These are phyloP conservation scores for Mobula hypostoma DNA, from an alignment of 2,113 vertebrate genomes.

Conservation along the genomic window DNA sequence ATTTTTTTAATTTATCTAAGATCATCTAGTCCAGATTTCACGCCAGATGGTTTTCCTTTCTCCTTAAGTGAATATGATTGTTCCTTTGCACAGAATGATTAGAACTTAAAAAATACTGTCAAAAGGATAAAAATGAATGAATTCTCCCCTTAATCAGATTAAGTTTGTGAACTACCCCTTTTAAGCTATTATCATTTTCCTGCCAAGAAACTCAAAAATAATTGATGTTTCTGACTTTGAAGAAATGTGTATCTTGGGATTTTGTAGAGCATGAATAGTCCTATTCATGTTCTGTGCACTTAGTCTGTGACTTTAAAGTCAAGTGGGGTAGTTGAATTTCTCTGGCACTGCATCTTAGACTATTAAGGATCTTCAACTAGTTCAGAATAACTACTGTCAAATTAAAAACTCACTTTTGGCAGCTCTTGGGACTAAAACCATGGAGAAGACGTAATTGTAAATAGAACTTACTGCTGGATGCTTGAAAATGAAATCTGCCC, in stretches of 20 bases:
- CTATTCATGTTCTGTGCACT: neutral
- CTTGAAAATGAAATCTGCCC: neutral
- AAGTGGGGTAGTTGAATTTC: neutral
- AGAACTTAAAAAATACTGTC: too few relatives aligned
- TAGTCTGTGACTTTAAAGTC: slow-evolving; percentile 6
- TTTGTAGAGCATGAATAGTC: neutral
- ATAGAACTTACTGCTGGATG: neutral
- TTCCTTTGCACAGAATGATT: too few relatives aligned
- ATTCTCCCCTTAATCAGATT: neutral
- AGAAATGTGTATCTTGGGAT: neutral
- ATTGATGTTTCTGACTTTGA: neutral
- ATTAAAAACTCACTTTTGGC: neutral
- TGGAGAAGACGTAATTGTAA: neutral
- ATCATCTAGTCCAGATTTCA: too few relatives aligned
- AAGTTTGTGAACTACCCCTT: neutral
- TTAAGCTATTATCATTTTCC: neutral
- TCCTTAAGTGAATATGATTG: too few relatives aligned
- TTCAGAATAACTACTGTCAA: neutral
- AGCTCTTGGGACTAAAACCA: neutral
- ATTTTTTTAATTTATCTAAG: too few relatives aligned
- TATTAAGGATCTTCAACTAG: neutral
- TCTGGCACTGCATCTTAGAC: neutral
- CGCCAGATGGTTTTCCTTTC: too few relatives aligned
- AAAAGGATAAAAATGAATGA: neutral
- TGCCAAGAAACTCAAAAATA: neutral